A percentile compares a stretch with the other conserved stretches of the same genome.
phyloP scores from a whole-genome alignment of 2,888 invertebrate genomes.

The Dasysyrphus albostriatus region DNA sequence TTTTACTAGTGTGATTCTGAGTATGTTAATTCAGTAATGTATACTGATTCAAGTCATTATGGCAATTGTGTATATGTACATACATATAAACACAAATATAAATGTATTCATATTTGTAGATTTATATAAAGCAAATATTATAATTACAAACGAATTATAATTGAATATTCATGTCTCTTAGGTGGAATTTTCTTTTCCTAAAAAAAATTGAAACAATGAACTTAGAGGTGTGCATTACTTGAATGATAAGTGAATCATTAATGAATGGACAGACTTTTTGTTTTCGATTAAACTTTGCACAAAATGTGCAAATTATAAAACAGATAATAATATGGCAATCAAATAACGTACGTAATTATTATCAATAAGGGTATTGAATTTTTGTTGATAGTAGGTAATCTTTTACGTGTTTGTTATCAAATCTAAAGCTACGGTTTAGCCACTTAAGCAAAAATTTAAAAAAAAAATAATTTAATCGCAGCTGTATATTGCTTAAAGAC shows the following conservation, averaged over 20 bases:
- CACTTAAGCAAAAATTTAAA: conserved; percentile 5
- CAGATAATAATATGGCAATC: neutral
- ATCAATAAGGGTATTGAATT: neutral
- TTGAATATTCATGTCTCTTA: neutral
- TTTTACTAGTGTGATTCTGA: conserved; percentile 1
- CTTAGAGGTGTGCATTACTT: conserved; percentile 3
- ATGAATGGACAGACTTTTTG: conserved; percentile 12
- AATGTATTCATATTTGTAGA: no score
- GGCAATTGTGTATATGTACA: neutral
- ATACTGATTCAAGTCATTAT: neutral
- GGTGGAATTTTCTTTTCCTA: neutral
- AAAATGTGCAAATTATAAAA: conserved; percentile 9
- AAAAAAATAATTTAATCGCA: neutral
- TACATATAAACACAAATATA: neutral
- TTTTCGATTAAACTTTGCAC: conserved; percentile 5
- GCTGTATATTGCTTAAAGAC: no score
- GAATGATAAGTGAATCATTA: conserved; percentile 3
- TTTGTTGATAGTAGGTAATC: neutral
- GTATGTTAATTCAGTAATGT: conserved; percentile 5
- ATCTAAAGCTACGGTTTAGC: neutral
- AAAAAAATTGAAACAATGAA: conserved; percentile 13
- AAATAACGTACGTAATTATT: neutral
- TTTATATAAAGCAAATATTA: neutral
- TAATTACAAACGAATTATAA: neutral
- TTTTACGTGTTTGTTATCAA: neutral